phyloP scores from a whole-genome alignment of 2,113 vertebrate genomes.

The Trematomus loennbergii region DNA sequence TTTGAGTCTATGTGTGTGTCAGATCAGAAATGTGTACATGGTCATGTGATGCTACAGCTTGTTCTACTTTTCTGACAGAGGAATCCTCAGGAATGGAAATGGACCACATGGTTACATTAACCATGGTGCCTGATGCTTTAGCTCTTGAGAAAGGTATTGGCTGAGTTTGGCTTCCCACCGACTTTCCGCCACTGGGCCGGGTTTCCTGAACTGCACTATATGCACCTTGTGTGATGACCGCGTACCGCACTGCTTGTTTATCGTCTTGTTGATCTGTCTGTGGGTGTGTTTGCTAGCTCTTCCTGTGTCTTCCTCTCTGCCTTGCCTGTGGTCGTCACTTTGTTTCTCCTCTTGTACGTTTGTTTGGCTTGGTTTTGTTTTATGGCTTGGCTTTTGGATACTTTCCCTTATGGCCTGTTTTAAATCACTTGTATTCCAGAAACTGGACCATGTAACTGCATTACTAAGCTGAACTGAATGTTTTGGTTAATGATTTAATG shows the following conservation, averaged over 20 bases:
- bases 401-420: slow-evolving; percentile 62
- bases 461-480: slow-evolving; percentile 69
- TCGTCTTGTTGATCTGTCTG: slow-evolving; percentile 33
- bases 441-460: slow-evolving; percentile 51
- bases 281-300: slow-evolving; percentile 33
- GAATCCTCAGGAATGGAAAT: slow-evolving; percentile 89
- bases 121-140: slow-evolving; percentile 81
- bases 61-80: slow-evolving; percentile 83
- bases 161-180: slow-evolving; percentile 61
- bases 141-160: slow-evolving; percentile 87
- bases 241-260: slow-evolving; percentile 30
- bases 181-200: slow-evolving; percentile 37
- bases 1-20: slow-evolving; percentile 6
- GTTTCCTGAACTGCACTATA: slow-evolving; percentile 35
- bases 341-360: slow-evolving; percentile 39
- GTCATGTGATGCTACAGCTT: slow-evolving; percentile 64
- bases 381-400: slow-evolving; percentile 47
- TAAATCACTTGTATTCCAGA: slow-evolving; percentile 54
- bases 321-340: slow-evolving; percentile 39
- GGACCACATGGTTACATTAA: slow-evolving; percentile 78
- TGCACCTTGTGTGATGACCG: slow-evolving; percentile 37
- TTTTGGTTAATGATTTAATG: slow-evolving; percentile 49
- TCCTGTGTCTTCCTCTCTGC: slow-evolving; percentile 21
- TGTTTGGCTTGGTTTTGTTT: slow-evolving; percentile 57
- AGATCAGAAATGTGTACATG: slow-evolving; percentile 26